Evolutionary conservation across 2,888 invertebrate genomes (phyloP).

Genomic region (Invenusta paracnida): DNA sequence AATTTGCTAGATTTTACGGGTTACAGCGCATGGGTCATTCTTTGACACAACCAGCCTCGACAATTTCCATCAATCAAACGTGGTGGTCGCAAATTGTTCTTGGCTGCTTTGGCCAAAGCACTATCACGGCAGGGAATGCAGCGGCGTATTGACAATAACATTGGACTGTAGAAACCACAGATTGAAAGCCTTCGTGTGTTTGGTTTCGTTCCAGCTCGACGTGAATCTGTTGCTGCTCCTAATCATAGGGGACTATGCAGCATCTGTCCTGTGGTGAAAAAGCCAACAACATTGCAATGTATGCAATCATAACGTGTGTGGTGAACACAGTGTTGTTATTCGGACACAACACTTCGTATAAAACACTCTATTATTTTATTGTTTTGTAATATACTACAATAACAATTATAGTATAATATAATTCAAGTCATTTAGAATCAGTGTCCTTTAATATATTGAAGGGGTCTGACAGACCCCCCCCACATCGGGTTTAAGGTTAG

Average conservation of each 20-base stretch:
- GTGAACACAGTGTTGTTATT: not conserved
- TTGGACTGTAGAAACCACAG: constrained; percentile 11
- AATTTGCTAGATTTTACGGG: not conserved
- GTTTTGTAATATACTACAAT: not conserved
- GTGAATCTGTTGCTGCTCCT: constrained; percentile 23
- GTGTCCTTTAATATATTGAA: not conserved
- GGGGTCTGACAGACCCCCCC: not conserved
- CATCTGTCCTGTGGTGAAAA: constrained; percentile 1
- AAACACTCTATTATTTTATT: not conserved
- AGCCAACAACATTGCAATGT: constrained; percentile 15
- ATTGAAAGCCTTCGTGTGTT: not conserved
- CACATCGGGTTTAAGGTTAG: not conserved
- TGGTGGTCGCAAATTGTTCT: constrained; percentile 21
- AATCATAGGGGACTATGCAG: constrained; percentile 23
- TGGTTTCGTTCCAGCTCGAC: constrained; percentile 5
- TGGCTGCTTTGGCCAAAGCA: not conserved
- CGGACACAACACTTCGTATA: not conserved
- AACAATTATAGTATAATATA: not conserved
- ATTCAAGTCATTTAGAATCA: not conserved
- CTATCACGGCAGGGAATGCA: constrained; percentile 12
- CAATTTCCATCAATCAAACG: constrained; percentile 24
- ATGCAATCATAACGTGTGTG: constrained; percentile 17
- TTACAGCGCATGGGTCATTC: constrained; percentile 23
- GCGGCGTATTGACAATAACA: constrained; percentile 22
- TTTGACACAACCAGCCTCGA: constrained; percentile 12